These are phyloP conservation scores for Drosophila pseudoananassae DNA, from an alignment of 1,140 invertebrate genomes.

Conservation along the genomic window DNA sequence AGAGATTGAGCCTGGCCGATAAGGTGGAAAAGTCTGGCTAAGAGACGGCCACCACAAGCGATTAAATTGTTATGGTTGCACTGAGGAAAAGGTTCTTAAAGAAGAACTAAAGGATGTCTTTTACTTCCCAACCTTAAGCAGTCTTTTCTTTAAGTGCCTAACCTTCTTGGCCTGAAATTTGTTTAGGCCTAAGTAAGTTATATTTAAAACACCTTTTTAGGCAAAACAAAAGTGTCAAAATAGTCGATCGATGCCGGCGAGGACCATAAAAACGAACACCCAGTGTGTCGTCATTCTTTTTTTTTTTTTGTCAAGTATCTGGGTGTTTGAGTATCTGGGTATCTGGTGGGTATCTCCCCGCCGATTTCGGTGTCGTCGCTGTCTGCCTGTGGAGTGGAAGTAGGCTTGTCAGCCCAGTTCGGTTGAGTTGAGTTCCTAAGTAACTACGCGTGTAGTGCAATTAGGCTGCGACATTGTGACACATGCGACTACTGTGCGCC, in stretches of 20 bases:
- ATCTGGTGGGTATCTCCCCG: neutral
- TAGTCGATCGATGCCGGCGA: slow-evolving; percentile 50
- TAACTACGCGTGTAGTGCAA: slow-evolving; percentile 74
- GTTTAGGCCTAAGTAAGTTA: slow-evolving; percentile 58
- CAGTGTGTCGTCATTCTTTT: slow-evolving; percentile 42
- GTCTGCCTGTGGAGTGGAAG: slow-evolving; percentile 16
- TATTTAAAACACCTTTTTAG: slow-evolving; percentile 78
- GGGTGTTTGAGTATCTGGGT: slow-evolving; percentile 7
- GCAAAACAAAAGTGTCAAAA: slow-evolving; percentile 80
- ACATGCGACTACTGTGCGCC: slow-evolving; percentile 66
- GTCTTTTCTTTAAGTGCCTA: slow-evolving; percentile 8
- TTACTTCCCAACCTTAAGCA: neutral
- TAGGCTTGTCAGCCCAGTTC: slow-evolving; percentile 47
- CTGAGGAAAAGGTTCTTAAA: slow-evolving; percentile 7
- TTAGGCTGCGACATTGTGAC: slow-evolving; percentile 69
- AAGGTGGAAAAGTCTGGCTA: slow-evolving; percentile 39
- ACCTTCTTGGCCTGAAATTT: slow-evolving; percentile 15
- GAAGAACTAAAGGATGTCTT: neutral
- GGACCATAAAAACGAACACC: slow-evolving; percentile 72
- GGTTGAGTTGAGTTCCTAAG: slow-evolving; percentile 47
- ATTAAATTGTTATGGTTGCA: slow-evolving; percentile 71
- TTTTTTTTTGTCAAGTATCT: slow-evolving; percentile 31
- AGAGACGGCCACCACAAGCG: slow-evolving; percentile 27
- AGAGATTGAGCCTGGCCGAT: slow-evolving; percentile 63
- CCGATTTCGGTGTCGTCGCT: slow-evolving; percentile 3